A percentile compares a stretch with the other conserved stretches of the same genome.
phyloP scores from a whole-genome alignment of 2,797 vertebrate species.

The Sebastes taczanowskii region DNA sequence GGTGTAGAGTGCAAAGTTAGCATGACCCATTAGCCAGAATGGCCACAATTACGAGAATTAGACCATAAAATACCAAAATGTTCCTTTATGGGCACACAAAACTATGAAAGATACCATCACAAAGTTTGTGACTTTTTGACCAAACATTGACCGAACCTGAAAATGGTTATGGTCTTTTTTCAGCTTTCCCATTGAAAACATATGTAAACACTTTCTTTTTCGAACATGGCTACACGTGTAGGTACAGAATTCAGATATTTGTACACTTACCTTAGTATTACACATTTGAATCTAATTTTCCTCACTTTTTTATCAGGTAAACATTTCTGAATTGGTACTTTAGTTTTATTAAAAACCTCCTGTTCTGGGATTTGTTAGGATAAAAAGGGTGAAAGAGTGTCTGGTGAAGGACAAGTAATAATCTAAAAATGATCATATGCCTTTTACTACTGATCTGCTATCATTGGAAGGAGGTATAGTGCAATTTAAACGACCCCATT shows the following conservation, averaged over 20 bases:
- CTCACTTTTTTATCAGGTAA: neutral
- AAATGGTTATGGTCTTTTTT: neutral
- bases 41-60: neutral
- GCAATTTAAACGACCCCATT: conserved; percentile 6
- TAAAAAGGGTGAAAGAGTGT: neutral
- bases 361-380: neutral
- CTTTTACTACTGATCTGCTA: neutral
- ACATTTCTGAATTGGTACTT: neutral
- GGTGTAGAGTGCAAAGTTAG: neutral
- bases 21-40: neutral
- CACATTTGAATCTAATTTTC: neutral
- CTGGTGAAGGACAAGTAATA: neutral
- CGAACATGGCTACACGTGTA: neutral
- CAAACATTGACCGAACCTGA: neutral
- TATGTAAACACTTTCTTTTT: neutral
- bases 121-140: neutral
- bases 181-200: neutral
- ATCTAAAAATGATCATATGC: neutral
- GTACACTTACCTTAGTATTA: neutral
- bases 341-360: neutral
- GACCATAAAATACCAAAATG: neutral
- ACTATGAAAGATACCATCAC: neutral
- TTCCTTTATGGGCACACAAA: neutral
- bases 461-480: conserved; percentile 12
- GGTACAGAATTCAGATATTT: neutral